phyloP scores from a whole-genome alignment of 2,888 invertebrate genomes.

The Heliconius ethilla region DNA sequence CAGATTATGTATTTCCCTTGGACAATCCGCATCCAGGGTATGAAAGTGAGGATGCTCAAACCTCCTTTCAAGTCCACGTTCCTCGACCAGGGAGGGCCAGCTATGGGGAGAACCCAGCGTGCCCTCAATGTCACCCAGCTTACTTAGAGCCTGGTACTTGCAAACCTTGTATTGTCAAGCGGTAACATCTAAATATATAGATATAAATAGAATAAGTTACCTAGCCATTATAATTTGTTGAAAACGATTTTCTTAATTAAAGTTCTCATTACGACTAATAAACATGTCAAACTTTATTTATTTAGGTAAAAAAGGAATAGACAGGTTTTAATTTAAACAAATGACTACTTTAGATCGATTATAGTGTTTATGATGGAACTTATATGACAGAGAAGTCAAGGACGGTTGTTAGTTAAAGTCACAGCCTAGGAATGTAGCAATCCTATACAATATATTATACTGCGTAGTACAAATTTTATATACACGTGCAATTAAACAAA shows the following conservation, averaged over 20 bases:
- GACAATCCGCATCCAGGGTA: constrained; percentile 84
- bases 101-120: constrained; percentile 83
- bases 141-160: constrained; percentile 84
- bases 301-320: constrained; percentile 25
- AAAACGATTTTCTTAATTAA: constrained; percentile 14
- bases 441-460: not conserved
- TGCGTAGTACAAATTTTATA: constrained; percentile 4
- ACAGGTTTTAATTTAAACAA: constrained; percentile 15
- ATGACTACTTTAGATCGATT: constrained; percentile 8
- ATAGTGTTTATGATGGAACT: not conserved
- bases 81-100: constrained; percentile 69
- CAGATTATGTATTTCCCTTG: constrained; percentile 83
- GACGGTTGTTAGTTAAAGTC: constrained; percentile 9
- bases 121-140: constrained; percentile 85
- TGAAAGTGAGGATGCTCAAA: constrained; percentile 78
- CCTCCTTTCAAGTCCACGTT: constrained; percentile 83
- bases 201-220: constrained; percentile 23
- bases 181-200: constrained; percentile 54
- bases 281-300: constrained; percentile 22
- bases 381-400: constrained; percentile 21
- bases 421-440: not conserved
- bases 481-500: not conserved
- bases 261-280: constrained; percentile 13
- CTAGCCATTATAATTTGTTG: constrained; percentile 30
- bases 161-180: constrained; percentile 83